Evolutionary conservation across 2,888 invertebrate genomes (phyloP).

Genomic region (Muscina levida): DNA sequence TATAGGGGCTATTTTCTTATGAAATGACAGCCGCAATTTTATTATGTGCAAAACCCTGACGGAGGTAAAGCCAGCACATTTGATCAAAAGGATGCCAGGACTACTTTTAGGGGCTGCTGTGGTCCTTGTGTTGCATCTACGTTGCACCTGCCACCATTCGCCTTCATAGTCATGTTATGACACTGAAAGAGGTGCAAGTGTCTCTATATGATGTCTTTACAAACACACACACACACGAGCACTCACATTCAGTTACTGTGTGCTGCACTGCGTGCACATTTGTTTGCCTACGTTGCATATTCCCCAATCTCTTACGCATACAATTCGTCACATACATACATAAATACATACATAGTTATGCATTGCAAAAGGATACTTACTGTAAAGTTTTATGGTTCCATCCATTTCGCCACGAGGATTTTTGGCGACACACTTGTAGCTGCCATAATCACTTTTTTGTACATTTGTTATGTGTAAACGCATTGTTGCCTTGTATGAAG

Average conservation of each 20-base stretch:
- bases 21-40: constrained; percentile 3
- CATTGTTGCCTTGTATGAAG: constrained; percentile 94
- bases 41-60: not conserved
- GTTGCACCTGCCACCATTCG: too few species aligned
- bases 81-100: not conserved
- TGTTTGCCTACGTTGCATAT: too few species aligned
- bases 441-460: constrained; percentile 90
- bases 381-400: constrained; percentile 92
- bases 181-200: too few species aligned
- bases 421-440: constrained; percentile 92
- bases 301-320: too few species aligned
- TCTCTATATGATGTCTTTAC: too few species aligned
- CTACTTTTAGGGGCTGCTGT: not conserved
- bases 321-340: too few species aligned
- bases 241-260: too few species aligned
- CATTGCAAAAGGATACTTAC: constrained; percentile 83
- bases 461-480: constrained; percentile 90
- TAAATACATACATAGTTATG: too few species aligned
- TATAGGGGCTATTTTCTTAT: constrained; percentile 3
- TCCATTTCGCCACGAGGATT: constrained; percentile 95
- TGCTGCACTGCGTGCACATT: too few species aligned
- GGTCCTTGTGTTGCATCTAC: too few species aligned
- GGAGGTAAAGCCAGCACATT: not conserved
- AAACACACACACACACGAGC: too few species aligned
- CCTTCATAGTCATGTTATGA: too few species aligned